Evolutionary conservation across 2,888 invertebrate genomes (phyloP), one percentile per base, ranked within the genome.

Genomic region (Mesoligia furuncula): DNA sequence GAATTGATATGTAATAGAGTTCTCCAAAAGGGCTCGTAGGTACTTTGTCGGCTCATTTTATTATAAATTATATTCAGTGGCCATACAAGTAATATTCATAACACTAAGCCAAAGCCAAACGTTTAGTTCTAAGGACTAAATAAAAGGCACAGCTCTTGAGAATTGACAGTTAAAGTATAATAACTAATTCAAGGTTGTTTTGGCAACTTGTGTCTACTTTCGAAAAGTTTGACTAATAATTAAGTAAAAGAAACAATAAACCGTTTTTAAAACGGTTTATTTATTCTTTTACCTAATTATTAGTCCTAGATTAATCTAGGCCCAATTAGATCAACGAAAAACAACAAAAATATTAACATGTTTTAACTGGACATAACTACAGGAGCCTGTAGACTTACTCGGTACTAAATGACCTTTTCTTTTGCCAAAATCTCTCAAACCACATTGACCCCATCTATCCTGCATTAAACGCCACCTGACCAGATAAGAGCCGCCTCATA

Each of bases 401-500:
- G 15, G 6, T 48, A 62, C 57, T 68, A 75, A 75, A 68, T 51
- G 31, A 75, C 51, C 39, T 48, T 59, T 81, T 70, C 45, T 39
- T 45, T 27, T 70, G 69, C 69, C 69, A 75, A 70, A 45, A 66
- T 39, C 42, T n/a, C 39, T 62, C 45, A 51, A 57, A 69, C 81
- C 65, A 39, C 75, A 61, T 17, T 68, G 51, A 68, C 51, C 77
- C 51, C 67, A 81, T 77, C 68, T 57, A 75, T 69, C 61, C 20
- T 61, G 54, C 39, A 64, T 68, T 76, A 62, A 80, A 64, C 61
- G 36, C 72, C 64, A 80, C 72, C 77, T 81, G 72, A 72, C 69
- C 61, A 83, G 73, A 83, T 80, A 84, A 84, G 64, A 66, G 69
- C 13, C 57, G 69, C 13, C 57, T 73, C 75, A 77, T 81, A 84